Percentiles rank a stretch among this genome's conserved stretches.
These are phyloP conservation scores for Anseranas semipalmata DNA, from an alignment of 2,113 vertebrate species.

Conservation along the genomic window DNA sequence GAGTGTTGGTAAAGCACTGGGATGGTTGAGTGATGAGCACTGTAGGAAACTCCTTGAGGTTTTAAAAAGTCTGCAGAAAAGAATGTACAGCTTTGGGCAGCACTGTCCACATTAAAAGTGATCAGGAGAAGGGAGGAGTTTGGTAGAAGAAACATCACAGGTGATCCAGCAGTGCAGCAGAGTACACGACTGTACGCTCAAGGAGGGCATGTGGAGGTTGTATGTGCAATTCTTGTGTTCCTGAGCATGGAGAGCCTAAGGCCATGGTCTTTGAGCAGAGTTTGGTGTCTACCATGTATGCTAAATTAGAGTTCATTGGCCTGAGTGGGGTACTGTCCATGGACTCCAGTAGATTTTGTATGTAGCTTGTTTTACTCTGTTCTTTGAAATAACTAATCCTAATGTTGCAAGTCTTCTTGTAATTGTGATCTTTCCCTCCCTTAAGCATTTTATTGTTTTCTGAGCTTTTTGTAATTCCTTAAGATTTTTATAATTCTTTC, in stretches of 20 bases:
- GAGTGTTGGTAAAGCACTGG: background rate
- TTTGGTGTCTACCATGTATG: background rate
- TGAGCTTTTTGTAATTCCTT: background rate
- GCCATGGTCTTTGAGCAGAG: background rate
- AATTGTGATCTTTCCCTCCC: background rate
- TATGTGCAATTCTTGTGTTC: background rate
- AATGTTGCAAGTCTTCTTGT: background rate
- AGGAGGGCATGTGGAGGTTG: background rate
- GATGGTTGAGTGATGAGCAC: background rate
- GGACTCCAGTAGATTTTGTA: background rate
- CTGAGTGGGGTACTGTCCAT: background rate
- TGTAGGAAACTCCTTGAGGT: background rate
- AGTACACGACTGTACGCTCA: fast-evolving
- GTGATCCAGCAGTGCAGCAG: background rate
- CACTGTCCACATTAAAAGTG: background rate
- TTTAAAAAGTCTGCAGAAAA: background rate
- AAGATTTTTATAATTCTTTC: background rate
- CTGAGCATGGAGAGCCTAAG: background rate
- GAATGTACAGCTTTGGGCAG: background rate
- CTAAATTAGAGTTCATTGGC: background rate
- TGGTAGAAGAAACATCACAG: background rate
- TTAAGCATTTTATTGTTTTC: background rate
- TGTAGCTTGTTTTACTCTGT: background rate
- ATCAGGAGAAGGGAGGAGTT: background rate
- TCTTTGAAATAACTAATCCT: background rate